phyloP scores from a whole-genome alignment of 2,797 vertebrate species.

The Periparus ater region DNA sequence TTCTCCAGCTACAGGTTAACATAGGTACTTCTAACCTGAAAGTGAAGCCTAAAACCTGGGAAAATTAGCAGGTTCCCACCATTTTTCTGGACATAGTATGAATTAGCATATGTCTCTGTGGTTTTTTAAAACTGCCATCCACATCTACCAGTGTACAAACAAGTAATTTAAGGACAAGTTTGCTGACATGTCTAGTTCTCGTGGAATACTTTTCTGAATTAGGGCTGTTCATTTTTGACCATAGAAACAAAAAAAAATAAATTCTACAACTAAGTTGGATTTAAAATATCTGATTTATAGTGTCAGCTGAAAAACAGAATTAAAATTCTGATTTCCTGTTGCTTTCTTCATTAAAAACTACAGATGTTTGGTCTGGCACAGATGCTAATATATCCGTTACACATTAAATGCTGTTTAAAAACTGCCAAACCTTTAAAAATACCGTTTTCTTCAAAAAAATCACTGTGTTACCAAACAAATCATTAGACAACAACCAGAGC shows the following conservation, averaged over 20 bases:
- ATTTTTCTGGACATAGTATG: background rate
- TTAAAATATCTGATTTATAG: conserved; percentile 17
- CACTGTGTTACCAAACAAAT: background rate
- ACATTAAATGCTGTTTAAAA: conserved; percentile 24
- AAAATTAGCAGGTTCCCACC: background rate
- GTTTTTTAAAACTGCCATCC: background rate
- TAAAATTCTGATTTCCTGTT: background rate
- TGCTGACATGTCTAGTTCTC: background rate
- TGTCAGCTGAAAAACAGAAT: background rate
- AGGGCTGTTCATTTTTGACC: background rate
- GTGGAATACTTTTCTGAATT: background rate
- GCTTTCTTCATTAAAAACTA: conserved; percentile 12
- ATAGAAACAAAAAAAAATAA: background rate
- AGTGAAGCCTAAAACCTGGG: background rate
- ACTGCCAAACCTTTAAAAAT: conserved; percentile 30
- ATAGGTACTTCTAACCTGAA: background rate
- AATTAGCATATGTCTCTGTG: background rate
- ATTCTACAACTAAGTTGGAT: background rate
- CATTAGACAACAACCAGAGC: background rate
- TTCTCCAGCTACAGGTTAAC: background rate
- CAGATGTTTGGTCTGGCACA: conserved; percentile 58
- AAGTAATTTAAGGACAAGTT: background rate
- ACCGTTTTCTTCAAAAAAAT: background rate
- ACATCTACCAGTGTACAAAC: background rate
- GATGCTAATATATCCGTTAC: background rate